Evolutionary conservation across 2,797 vertebrate species (phyloP).

Genomic region (Tachyglossus aculeatus): DNA sequence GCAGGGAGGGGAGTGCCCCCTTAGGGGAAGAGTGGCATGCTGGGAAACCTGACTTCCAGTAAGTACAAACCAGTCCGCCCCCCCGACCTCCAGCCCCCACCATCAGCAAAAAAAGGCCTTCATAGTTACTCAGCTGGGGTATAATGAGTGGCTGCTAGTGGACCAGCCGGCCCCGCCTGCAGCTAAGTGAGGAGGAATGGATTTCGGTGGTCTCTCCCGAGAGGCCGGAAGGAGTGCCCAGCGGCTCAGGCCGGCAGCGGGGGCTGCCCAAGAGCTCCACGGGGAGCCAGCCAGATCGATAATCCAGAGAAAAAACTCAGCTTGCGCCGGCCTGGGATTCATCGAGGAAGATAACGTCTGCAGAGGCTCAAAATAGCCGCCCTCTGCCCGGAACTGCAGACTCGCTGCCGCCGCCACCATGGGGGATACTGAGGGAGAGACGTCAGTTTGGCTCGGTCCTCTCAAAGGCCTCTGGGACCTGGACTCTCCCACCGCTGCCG

Average conservation of each 20-base stretch:
- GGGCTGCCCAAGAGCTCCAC: not conserved
- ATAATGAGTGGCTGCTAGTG: conserved; percentile 33
- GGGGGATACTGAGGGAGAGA: not conserved
- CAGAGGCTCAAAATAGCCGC: too few relatives aligned
- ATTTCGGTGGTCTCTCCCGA: conserved; percentile 62
- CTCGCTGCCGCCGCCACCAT: too few relatives aligned
- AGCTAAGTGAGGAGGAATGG: conserved; percentile 67
- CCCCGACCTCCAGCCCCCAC: not conserved
- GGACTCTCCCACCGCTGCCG: too few relatives aligned
- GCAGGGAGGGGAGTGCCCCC: not conserved
- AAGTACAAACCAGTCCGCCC: conserved; percentile 8
- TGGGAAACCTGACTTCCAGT: conserved; percentile 18
- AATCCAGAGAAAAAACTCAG: not conserved
- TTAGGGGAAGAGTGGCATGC: conserved; percentile 43
- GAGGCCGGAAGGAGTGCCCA: conserved; percentile 27
- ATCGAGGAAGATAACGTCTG: not conserved
- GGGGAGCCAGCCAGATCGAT: not conserved
- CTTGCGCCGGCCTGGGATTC: not conserved
- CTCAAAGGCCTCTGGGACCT: too few relatives aligned
- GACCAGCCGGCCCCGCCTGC: conserved; percentile 41
- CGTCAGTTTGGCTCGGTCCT: too few relatives aligned
- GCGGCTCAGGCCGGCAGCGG: not conserved
- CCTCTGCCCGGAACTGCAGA: too few relatives aligned
- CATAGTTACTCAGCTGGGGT: not conserved
- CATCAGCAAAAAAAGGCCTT: not conserved